Evolutionary conservation across 1,140 invertebrate genomes (phyloP).

Genomic region (Bombyx mori): DNA sequence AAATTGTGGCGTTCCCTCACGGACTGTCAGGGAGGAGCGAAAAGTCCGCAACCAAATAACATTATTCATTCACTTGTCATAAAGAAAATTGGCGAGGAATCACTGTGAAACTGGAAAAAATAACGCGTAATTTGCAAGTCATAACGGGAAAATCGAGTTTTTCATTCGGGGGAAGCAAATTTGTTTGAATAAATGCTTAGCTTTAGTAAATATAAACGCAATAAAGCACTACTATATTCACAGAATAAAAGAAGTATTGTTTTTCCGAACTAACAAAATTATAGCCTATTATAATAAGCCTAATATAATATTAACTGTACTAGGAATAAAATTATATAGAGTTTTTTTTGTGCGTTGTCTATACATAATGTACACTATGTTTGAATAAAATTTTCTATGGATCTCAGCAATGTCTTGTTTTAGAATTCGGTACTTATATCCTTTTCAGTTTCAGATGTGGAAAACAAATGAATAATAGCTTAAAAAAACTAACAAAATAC

Average conservation of each 20-base stretch:
- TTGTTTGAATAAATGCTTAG: too few relatives aligned
- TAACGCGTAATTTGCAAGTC: constrained; percentile 3
- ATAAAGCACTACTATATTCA: neutral
- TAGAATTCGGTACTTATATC: too few relatives aligned
- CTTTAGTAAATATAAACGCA: neutral
- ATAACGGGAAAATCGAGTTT: neutral
- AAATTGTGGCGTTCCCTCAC: too few relatives aligned
- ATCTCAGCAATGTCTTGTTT: too few relatives aligned
- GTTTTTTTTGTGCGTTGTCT: neutral
- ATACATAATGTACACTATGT: neutral
- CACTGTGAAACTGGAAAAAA: constrained; percentile 14
- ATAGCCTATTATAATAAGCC: too few relatives aligned
- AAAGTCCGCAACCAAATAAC: constrained; percentile 29
- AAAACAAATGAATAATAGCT: neutral
- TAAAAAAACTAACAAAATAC: too few relatives aligned
- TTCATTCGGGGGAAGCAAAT: too few relatives aligned
- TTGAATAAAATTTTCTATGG: too few relatives aligned
- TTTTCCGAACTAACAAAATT: too few relatives aligned
- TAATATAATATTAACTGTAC: neutral
- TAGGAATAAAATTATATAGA: neutral
- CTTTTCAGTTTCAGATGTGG: too few relatives aligned
- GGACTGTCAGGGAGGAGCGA: constrained; percentile 26
- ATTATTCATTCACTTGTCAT: constrained; percentile 53
- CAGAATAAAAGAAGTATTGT: neutral
- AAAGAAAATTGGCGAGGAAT: constrained; percentile 42